Base-by-base conservation (phyloP, 2,888 invertebrate species). In the Nephrotoma flavescens region DNA sequence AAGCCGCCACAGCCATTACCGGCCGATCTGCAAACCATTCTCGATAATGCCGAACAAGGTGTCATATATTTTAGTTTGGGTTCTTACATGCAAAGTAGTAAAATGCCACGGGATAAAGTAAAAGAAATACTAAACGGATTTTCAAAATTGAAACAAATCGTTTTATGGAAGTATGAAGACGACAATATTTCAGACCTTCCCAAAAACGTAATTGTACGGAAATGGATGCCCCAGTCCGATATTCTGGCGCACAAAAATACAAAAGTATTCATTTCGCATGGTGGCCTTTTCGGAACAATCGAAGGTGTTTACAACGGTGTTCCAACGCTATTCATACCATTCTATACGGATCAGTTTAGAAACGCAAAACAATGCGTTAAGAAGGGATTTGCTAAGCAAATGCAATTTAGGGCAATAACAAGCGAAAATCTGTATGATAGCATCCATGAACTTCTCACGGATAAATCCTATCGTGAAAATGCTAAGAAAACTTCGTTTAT, bases 151-250 rank as follows among this genome's bases (percentile, higher is more conserved):
- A 92, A 92, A 87, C 92, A 93, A 88, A 90, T 91, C 85, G 92
- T 93, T n/a, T 88, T 93, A 2, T 93, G 93, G 93, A 93, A 93
- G 88, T 93, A 92, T 89, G 93, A 93, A 88, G 91, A 91, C 42
- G 90, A 89, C 4, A 89, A 90, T 0, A 88, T 92, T 12, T 90
- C 90, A 1, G 89, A 91, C 71, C 87, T 92, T 86, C 92, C 93
- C 0, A 2, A 89, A 1, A 93, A 93, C 89, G 90, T 94, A 0
- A 90, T 92, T 89, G 89, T 93, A 2, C 88, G 89, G 47, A 92
- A 92, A 88, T 94, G 93, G 93, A 89, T 93, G 88, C 93, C 93
- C 0, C 93, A 93, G 89, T 92, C 92, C 87, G 93, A 93, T 88
- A 91, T 93, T 85, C 87, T 91, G 88, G 92, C 91, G 1, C 92